Conservation (phyloP, 2,888 invertebrate genomes). For the Stenolophus ochropezus region DNA sequence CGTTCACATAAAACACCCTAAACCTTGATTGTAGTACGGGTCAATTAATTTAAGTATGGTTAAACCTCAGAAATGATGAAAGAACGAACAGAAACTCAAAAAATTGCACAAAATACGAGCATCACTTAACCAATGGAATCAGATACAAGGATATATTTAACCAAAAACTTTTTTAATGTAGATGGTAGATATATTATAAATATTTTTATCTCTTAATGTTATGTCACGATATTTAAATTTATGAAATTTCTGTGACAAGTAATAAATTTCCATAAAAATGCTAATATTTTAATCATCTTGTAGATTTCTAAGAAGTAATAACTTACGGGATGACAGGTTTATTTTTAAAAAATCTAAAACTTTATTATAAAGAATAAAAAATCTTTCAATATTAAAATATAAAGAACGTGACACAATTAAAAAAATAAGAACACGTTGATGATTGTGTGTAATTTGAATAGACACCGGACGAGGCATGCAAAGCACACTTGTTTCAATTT, state of each 20-base stretch:
- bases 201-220: too few relatives aligned
- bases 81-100: too few relatives aligned
- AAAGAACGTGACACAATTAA: conserved; percentile 24
- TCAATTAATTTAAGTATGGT: too few relatives aligned
- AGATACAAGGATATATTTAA: too few relatives aligned
- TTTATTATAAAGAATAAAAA: not conserved
- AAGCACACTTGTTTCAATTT: conserved; percentile 41
- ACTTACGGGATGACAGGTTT: not conserved
- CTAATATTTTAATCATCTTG: not conserved
- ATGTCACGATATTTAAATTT: too few relatives aligned
- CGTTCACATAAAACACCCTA: too few relatives aligned
- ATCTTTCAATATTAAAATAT: not conserved
- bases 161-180: too few relatives aligned
- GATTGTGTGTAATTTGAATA: conserved; percentile 10
- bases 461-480: not conserved
- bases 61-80: too few relatives aligned
- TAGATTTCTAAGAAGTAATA: not conserved
- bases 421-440: conserved; percentile 24
- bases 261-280: not conserved
- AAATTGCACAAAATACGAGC: too few relatives aligned
- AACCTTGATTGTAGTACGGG: too few relatives aligned
- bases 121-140: too few relatives aligned
- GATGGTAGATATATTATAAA: too few relatives aligned
- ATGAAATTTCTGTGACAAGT: not conserved
- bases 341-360: not conserved